Percentiles rank a stretch among this genome's conserved stretches.
Conservation (phyloP, 1,140 invertebrate genomes). For the Rhynchophorus ferrugineus region DNA sequence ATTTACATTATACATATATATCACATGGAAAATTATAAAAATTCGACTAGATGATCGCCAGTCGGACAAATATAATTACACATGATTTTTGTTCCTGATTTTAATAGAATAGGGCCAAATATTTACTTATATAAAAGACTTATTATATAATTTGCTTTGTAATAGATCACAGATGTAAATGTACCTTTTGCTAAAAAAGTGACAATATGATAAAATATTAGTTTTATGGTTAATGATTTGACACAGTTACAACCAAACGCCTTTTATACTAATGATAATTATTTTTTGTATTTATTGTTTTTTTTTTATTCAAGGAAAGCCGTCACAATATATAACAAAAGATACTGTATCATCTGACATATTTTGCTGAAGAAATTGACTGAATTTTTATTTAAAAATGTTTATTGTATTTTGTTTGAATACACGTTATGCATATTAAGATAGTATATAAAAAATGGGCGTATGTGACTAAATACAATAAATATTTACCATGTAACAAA, state of each 20-base stretch:
- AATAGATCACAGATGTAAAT: constrained; percentile 1
- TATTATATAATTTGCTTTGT: not conserved
- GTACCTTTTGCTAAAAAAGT: constrained; percentile 2
- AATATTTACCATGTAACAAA: constrained; percentile 23
- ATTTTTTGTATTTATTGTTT: not conserved
- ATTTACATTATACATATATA: constrained; percentile 22
- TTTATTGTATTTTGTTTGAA: constrained; percentile 10
- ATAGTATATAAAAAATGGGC: constrained; percentile 13
- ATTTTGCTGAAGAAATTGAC: constrained; percentile 9
- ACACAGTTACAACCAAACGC: not conserved
- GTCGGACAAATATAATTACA: constrained; percentile 25
- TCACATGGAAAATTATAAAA: constrained; percentile 29
- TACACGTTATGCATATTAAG: constrained; percentile 8
- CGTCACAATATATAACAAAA: not conserved
- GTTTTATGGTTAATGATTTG: too few relatives aligned
- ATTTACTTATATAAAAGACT: not conserved
- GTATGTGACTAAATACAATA: constrained; percentile 23
- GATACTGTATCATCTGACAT: not conserved
- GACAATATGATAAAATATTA: too few relatives aligned
- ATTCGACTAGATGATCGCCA: constrained; percentile 19
- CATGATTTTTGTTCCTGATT: constrained; percentile 3
- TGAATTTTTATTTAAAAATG: constrained; percentile 3
- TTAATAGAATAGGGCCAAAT: not conserved
- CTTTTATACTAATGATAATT: not conserved
- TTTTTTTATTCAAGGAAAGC: constrained; percentile 2